These are phyloP conservation scores for Synanthedon vespiformis DNA, from an alignment of 2,888 invertebrate genomes.

Conservation along the genomic window DNA sequence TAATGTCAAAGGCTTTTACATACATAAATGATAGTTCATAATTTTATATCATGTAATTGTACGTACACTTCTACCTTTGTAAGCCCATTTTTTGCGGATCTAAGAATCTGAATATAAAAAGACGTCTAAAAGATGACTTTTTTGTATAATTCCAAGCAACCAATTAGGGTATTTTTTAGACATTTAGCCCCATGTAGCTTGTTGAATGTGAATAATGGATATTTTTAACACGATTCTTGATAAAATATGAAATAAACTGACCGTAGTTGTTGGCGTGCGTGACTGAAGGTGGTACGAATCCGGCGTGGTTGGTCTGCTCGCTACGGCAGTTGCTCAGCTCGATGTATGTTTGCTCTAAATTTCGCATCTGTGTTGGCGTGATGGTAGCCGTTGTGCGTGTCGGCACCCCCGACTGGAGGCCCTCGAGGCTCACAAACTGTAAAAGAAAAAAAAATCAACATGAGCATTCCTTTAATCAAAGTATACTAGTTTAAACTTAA, in stretches of 20 bases:
- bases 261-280: slow-evolving; percentile 66
- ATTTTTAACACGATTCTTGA: background rate
- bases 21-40: too few species aligned
- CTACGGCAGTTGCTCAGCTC: slow-evolving; percentile 85
- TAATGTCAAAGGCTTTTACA: too few species aligned
- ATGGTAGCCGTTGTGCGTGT: slow-evolving; percentile 94
- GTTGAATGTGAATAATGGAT: background rate
- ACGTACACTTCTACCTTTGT: too few species aligned
- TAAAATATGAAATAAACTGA: slow-evolving; percentile 21
- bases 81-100: too few species aligned
- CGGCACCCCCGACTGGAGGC: slow-evolving; percentile 89
- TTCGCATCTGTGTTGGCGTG: slow-evolving; percentile 92
- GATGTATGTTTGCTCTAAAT: slow-evolving; percentile 92
- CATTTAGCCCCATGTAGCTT: too few species aligned
- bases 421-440: slow-evolving; percentile 87
- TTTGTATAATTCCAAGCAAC: too few species aligned
- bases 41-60: too few species aligned
- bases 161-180: too few species aligned
- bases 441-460: slow-evolving; percentile 32
- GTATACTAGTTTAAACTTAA: too few species aligned
- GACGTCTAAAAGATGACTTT: too few species aligned
- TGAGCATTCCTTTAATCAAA: too few species aligned
- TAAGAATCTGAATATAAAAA: too few species aligned
- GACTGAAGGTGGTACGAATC: slow-evolving; percentile 89
- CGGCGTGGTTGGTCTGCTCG: slow-evolving; percentile 86